Base-by-base conservation (phyloP, 2,888 invertebrate species). In the Dexiosoma caninum region DNA sequence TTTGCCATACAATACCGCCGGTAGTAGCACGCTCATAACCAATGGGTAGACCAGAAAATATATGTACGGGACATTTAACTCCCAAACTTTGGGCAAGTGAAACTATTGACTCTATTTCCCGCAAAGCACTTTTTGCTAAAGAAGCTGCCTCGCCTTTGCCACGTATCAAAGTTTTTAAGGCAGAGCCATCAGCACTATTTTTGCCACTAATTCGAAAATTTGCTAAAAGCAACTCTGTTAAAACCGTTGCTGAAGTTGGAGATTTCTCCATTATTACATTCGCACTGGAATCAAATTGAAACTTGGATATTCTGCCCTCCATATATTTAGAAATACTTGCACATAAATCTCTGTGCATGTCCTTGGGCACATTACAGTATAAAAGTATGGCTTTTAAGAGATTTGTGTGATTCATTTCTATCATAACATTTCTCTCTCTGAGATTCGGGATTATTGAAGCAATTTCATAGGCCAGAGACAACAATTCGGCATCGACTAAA, bases 401-500 rank as follows among this genome's bases (percentile, higher is more conserved):
- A 42, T 93, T 93, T 0, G 95, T 94, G 85, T 97, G 97, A 88
- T 96, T 97, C 78, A 97, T 88, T 69, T 94, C 93, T 71, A 97
- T 92, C 8, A 92, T 90, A 72, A 95, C 93, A 86, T 93, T 93
- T 44, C 94, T 92, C 37, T 92, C 93, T 71, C 92, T 91, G 2
- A 94, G 88, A 5, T 91, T 91, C 0, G 94, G 93, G 83, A 96
- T 92, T 85, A 94, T 93, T 69, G 92, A 92, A 49, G 95, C 91
- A 49, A 96, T 92, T 89, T 96, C 95, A 88, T 93, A 94, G 0
- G 95, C 94, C 0, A 97, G 93, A 0, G 94, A 93, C 9, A 98
- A 90, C 0, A 97, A 89, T 87, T 98, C 98, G 0, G 97, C 96
- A 87, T 98, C 98, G 0, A 95, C 92, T 90, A 97, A 92, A 32